These are phyloP conservation scores for Hemithea aestivaria DNA, from an alignment of 2,888 invertebrate genomes.

Conservation along the genomic window DNA sequence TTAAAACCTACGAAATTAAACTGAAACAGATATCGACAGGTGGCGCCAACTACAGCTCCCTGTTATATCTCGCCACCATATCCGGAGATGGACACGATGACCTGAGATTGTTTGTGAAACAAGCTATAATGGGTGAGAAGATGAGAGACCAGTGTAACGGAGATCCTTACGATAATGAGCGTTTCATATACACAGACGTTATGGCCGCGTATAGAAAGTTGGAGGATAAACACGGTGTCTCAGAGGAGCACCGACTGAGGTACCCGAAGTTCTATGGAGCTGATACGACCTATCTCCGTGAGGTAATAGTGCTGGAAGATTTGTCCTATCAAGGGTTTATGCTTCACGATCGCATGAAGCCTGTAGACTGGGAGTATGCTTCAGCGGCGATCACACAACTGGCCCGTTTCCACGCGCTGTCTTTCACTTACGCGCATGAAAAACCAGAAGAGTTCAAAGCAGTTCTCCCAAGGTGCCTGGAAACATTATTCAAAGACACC, in stretches of 20 bases:
- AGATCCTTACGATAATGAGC: constrained; percentile 22
- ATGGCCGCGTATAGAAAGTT: constrained; percentile 19
- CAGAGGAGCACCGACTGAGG: constrained; percentile 28
- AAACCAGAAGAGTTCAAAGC: constrained; percentile 34
- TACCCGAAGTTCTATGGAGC: constrained; percentile 36
- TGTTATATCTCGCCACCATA: constrained; percentile 35
- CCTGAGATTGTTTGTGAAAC: constrained; percentile 46
- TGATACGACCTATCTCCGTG: constrained; percentile 27
- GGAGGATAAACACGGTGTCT: constrained; percentile 23
- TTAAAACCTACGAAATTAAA: constrained; percentile 30
- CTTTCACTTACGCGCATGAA: constrained; percentile 39
- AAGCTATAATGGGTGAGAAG: constrained; percentile 31
- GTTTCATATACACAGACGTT: constrained; percentile 23
- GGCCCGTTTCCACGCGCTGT: constrained; percentile 49
- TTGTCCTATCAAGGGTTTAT: constrained; percentile 33
- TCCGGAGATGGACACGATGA: constrained; percentile 29
- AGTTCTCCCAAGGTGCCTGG: not conserved
- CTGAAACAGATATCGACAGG: constrained; percentile 37
- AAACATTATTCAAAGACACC: not conserved
- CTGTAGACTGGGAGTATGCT: constrained; percentile 40
- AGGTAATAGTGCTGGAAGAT: constrained; percentile 39
- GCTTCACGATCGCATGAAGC: constrained; percentile 34
- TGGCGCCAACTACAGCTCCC: constrained; percentile 51
- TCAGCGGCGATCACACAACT: constrained; percentile 30
- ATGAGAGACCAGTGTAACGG: constrained; percentile 8